Conservation (phyloP, 2,888 invertebrate species). For the Noctuana brunneofusca region DNA sequence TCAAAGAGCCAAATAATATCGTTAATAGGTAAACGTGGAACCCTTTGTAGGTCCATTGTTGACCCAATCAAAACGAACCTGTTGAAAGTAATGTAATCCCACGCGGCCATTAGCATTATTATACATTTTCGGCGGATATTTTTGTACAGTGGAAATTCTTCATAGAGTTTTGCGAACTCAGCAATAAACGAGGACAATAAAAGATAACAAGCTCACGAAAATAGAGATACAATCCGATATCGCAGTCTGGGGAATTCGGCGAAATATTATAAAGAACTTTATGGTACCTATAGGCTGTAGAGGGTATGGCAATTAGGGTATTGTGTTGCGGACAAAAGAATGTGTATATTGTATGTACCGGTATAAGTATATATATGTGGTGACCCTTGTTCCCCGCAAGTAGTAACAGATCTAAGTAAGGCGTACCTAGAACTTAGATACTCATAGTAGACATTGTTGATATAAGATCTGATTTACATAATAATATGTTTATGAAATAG, state of each 20-base stretch:
- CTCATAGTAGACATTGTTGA: no score
- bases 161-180: background rate
- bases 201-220: slow-evolving; percentile 25
- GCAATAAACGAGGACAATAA: slow-evolving; percentile 20
- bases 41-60: no score
- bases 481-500: no score
- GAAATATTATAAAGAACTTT: background rate
- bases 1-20: background rate
- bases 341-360: no score
- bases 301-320: background rate
- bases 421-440: no score
- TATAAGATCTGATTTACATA: no score
- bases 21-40: background rate
- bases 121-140: background rate
- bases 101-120: slow-evolving; percentile 16
- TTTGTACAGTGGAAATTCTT: slow-evolving; percentile 1
- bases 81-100: slow-evolving; percentile 12
- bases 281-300: background rate
- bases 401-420: no score
- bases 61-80: slow-evolving; percentile 3
- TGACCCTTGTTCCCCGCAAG: no score
- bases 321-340: background rate
- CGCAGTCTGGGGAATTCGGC: background rate
- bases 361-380: no score
- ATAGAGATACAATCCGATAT: slow-evolving; percentile 8